Evolutionary conservation across 2,113 vertebrate species (phyloP).

Genomic region (Origma solitaria): DNA sequence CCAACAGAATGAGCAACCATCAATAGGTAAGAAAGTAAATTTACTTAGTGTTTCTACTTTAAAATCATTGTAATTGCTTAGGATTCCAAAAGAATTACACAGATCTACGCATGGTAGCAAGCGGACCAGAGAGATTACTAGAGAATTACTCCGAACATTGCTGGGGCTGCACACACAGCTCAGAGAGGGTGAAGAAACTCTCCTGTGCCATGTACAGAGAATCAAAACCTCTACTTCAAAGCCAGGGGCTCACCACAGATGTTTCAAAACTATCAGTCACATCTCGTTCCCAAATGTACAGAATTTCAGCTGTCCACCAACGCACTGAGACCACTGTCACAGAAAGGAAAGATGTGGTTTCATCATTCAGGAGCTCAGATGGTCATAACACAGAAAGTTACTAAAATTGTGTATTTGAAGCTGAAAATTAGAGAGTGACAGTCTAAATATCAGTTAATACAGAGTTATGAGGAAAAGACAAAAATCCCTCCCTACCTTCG

Average conservation of each 20-base stretch:
- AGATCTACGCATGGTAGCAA: not conserved
- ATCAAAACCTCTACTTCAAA: not conserved
- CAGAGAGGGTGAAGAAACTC: not conserved
- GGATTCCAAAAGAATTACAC: not conserved
- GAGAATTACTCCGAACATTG: not conserved
- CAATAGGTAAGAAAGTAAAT: not conserved
- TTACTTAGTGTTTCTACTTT: not conserved
- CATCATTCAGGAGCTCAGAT: not conserved
- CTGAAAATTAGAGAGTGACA: not conserved
- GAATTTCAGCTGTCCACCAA: not conserved
- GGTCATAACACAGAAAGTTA: not conserved
- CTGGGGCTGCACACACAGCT: not conserved
- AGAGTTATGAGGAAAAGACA: not conserved
- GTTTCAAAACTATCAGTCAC: not conserved
- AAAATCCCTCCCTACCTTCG: conserved; percentile 81
- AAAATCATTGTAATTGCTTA: not conserved
- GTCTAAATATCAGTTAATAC: not conserved
- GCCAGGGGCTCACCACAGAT: not conserved
- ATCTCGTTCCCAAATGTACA: not conserved
- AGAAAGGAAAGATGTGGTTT: not conserved
- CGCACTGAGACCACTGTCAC: not conserved
- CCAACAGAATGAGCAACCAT: not conserved
- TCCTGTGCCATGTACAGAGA: not conserved
- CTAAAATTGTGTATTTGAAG: not conserved
- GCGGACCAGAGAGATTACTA: not conserved